Base-by-base conservation (phyloP, 2,888 invertebrate species). In the Tetanocera ferruginea region DNA sequence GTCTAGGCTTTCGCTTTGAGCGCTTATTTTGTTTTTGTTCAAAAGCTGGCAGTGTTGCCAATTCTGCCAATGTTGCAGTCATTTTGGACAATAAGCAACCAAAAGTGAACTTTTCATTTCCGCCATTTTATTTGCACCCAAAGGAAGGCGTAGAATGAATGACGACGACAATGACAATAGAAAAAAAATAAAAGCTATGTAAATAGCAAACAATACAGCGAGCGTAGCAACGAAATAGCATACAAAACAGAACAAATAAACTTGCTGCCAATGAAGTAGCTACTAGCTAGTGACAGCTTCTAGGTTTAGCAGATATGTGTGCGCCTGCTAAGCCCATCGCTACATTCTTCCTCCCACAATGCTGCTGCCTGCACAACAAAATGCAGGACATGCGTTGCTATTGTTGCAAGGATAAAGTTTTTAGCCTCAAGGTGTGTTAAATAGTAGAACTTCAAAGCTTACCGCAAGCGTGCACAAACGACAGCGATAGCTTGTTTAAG, bases 401-500 rank as follows among this genome's bases (percentile, higher is more conserved):
- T 64, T 51, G 52, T 52, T 64, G 67, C 55, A 75, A 67, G 75
- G 66, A 75, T 67, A 49, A 75, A 75, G 67, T 75, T 84, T 84
- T 79, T 79, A 81, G 79, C 84, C 85, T 84, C 83, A 84, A 85
- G 85, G 85, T 85, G 85, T 83, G 83, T 82, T 83, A 83, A 85
- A 85, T 84, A 49, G 62, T 51, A 74, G 62, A 62, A 60, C 37
- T 49, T 49, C 69, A 51, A 25, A 49, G 62, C 37, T 60, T 64
- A 31, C 64, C 14, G 55, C 19, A 5, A 55, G 55, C 55, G 55
- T 23, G n/a, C 55, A 23, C 19, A 19, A 23, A 19, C 19, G 19
- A 23, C 55, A 19, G 23, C n/a, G 55, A 55, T 55, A 23, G 55
- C 23, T 9, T n/a, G 19, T 8, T 19, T 55, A 23, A 23, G 6